Percentiles rank a stretch among this genome's conserved stretches.
phyloP scores from a whole-genome alignment of 2,888 invertebrate species.

The Sclerodermus sp. region DNA sequence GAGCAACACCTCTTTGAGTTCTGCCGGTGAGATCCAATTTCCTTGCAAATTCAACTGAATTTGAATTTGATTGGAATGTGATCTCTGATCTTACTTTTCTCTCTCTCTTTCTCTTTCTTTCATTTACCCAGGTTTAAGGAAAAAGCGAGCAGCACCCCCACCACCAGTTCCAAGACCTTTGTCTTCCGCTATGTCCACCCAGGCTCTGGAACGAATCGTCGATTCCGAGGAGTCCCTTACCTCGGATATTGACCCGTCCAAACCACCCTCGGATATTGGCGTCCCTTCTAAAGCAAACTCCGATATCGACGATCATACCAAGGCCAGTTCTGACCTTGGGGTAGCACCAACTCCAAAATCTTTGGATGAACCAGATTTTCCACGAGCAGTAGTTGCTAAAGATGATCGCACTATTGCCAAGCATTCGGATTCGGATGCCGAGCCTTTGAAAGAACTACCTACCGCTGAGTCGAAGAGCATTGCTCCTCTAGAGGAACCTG shows the following conservation, averaged over 20 bases:
- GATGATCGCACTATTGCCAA: not conserved
- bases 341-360: slow-evolving; percentile 17
- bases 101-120: not conserved
- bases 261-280: slow-evolving; percentile 49
- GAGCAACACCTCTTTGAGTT: slow-evolving; percentile 52
- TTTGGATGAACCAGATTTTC: slow-evolving; percentile 4
- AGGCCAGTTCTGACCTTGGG: slow-evolving; percentile 43
- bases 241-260: slow-evolving; percentile 51
- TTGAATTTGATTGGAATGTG: too few relatives aligned
- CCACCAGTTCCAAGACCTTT: slow-evolving; percentile 43
- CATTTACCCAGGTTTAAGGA: slow-evolving; percentile 58
- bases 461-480: too few relatives aligned
- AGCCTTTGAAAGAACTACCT: not conserved
- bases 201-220: slow-evolving; percentile 50
- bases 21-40: slow-evolving; percentile 42
- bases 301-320: slow-evolving; percentile 39
- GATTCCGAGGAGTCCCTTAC: slow-evolving; percentile 54
- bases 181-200: slow-evolving; percentile 48
- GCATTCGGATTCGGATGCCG: slow-evolving; percentile 1
- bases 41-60: too few relatives aligned
- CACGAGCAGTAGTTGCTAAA: not conserved
- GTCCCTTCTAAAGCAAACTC: slow-evolving; percentile 38
- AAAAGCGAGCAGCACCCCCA: slow-evolving; percentile 65
- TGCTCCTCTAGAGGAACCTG: not conserved
- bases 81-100: too few relatives aligned